A percentile compares a stretch with the other conserved stretches of the same genome.
Evolutionary conservation across 2,797 vertebrate species (phyloP).

Genomic region (Megalops cyprinoides): DNA sequence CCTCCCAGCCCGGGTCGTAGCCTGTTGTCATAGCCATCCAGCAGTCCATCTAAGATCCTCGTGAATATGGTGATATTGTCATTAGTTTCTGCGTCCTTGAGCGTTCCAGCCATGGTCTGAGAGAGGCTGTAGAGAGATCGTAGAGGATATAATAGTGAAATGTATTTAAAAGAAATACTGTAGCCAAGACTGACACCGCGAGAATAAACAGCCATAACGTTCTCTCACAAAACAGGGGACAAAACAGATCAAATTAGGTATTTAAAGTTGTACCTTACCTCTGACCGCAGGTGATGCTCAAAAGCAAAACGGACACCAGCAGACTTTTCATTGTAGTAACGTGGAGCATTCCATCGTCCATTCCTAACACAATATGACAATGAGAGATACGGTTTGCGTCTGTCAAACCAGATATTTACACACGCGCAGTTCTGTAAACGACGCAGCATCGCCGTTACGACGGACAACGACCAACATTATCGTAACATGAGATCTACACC

Average conservation of each 20-base stretch:
- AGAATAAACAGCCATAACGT: slow-evolving; percentile 29
- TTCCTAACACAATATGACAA: slow-evolving; percentile 75
- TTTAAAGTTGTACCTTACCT: too few species aligned
- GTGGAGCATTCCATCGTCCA: slow-evolving; percentile 89
- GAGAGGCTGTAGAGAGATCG: slow-evolving; percentile 70
- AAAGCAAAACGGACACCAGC: slow-evolving; percentile 79
- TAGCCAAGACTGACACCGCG: too few species aligned
- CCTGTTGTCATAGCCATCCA: slow-evolving; percentile 93
- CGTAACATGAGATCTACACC: too few species aligned
- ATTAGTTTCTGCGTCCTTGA: slow-evolving; percentile 83
- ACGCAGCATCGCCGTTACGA: too few species aligned
- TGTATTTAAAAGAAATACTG: too few species aligned
- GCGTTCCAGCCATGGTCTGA: slow-evolving; percentile 82
- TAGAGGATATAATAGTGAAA: too few species aligned
- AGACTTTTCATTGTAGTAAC: slow-evolving; percentile 86
- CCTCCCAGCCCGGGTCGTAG: slow-evolving; percentile 91
- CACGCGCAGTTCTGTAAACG: background rate
- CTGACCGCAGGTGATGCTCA: slow-evolving; percentile 84
- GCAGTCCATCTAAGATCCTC: slow-evolving; percentile 87
- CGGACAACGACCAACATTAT: too few species aligned
- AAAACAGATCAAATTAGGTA: too few species aligned
- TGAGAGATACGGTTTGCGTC: slow-evolving; percentile 12
- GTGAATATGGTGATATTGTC: slow-evolving; percentile 97
- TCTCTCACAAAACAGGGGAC: too few species aligned
- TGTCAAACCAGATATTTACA: slow-evolving; percentile 14